Base-by-base conservation (phyloP, 2,888 invertebrate species). In the Leptogaster cylindrica region DNA sequence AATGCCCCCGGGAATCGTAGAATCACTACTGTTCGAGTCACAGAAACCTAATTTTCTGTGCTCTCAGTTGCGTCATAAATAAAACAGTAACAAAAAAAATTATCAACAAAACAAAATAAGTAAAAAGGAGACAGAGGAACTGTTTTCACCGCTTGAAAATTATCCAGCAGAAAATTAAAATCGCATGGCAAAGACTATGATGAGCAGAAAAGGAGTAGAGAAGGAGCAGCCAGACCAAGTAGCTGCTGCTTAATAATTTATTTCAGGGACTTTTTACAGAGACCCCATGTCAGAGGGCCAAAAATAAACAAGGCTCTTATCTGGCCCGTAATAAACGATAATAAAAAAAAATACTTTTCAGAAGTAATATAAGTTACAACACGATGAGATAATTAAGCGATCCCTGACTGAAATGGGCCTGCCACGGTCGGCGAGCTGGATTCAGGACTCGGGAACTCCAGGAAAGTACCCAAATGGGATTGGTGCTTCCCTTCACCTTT, bases 101-200 rank as follows among this genome's bases (percentile, higher is more conserved):
- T n/a, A 61, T 61, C 41, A 61, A 61, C 27, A 44, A 61, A 61
- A 61, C 61, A 41, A 28, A 44, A 44, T 44, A 61, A 61, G 44
- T 28, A 28, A 44, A 27, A 27, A 44, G 27, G 18, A 41, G 25
- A 41, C 44, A 16, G 28, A 44, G 14, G 28, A 61, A 39, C 52
- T 55, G 39, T 39, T 41, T 55, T 44, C 55, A 23, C 25, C 6
- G 39, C 55, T 28, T 18, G 8, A 58, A 69, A 69, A 69, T 69
- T 69, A 69, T 65, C 41, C 48, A 69, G 64, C 69, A 69, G 69
- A 69, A 69, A 69, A 69, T 69, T 69, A 69, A 69, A 69, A 69
- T 65, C 67, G 65, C 65, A 64, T 28, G 63, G 55, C 39, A 39
- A 52, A 39, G 50, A 66, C 50, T 61, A 50, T 46, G 55, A 66